Percentiles rank a stretch among this genome's conserved stretches.
phyloP scores from a whole-genome alignment of 1,140 invertebrate genomes.

The Drosophila lini region DNA sequence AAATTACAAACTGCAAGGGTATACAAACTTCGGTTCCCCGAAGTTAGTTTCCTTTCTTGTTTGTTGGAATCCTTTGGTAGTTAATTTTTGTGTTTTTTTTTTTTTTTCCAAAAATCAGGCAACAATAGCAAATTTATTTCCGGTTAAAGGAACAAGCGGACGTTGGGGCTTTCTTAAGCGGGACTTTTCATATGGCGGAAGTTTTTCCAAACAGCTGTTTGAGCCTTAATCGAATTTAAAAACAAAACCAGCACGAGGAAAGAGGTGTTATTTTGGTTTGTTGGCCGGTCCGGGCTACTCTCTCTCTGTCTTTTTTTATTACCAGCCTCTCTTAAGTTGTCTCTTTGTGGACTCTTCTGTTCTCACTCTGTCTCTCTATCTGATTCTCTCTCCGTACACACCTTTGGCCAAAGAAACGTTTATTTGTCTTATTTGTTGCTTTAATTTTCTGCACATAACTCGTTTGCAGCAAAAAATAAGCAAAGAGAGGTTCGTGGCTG shows the following conservation, averaged over 20 bases:
- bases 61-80: neutral
- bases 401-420: slow-evolving; percentile 27
- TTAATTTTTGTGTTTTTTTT: neutral
- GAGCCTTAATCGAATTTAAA: slow-evolving; percentile 9
- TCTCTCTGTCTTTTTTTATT: neutral
- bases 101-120: no score
- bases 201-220: slow-evolving; percentile 39
- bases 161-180: neutral
- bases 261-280: slow-evolving; percentile 24
- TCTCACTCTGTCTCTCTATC: slow-evolving; percentile 5
- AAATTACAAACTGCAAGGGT: neutral
- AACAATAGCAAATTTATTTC: neutral
- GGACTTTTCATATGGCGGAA: slow-evolving; percentile 40
- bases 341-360: slow-evolving; percentile 1
- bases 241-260: neutral
- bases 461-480: slow-evolving; percentile 31
- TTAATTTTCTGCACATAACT: slow-evolving; percentile 38
- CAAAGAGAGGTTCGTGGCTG: slow-evolving; percentile 33
- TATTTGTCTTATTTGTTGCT: slow-evolving; percentile 27
- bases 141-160: neutral
- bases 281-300: slow-evolving; percentile 40
- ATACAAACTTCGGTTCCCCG: neutral
- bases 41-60: neutral
- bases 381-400: slow-evolving; percentile 47
- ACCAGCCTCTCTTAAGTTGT: slow-evolving; percentile 10